Percentiles rank a stretch among this genome's conserved stretches.
phyloP scores from a whole-genome alignment of 2,113 vertebrate species.

The Myodes glareolus region DNA sequence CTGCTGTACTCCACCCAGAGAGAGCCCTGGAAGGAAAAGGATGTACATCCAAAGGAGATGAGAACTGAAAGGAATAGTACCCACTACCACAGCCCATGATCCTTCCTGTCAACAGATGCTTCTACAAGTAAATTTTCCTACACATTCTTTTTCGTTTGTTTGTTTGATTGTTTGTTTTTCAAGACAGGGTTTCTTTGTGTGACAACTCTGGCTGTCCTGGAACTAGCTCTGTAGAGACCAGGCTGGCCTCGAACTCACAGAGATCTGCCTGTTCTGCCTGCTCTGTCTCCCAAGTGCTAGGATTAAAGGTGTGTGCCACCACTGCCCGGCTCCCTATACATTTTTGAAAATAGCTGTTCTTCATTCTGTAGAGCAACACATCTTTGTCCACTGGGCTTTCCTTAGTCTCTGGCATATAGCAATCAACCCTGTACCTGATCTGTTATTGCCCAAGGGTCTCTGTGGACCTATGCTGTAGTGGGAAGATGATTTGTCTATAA shows the following conservation, averaged over 20 bases:
- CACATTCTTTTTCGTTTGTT: neutral
- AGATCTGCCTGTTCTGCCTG: too few species aligned
- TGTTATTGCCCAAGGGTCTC: neutral
- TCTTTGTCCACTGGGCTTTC: neutral
- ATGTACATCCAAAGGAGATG: neutral
- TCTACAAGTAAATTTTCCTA: neutral
- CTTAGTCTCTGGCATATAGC: neutral
- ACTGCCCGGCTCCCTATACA: neutral
- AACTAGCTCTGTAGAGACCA: too few species aligned
- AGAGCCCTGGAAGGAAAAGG: neutral
- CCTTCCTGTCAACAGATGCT: neutral
- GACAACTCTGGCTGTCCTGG: too few species aligned
- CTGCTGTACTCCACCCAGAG: neutral
- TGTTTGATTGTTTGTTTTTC: too few species aligned
- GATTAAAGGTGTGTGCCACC: too few species aligned
- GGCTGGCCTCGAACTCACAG: too few species aligned
- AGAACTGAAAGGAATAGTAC: neutral
- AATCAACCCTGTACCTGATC: neutral
- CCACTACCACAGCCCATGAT: neutral
- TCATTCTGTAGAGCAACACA: neutral
- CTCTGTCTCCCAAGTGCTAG: too few species aligned
- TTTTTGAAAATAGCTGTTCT: neutral
- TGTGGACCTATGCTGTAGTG: neutral
- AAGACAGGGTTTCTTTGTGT: too few species aligned
- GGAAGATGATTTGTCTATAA: neutral